Percentiles rank a stretch among this genome's conserved stretches.
Conservation (phyloP, 2,797 vertebrate species). For the Cuniculus paca region DNA sequence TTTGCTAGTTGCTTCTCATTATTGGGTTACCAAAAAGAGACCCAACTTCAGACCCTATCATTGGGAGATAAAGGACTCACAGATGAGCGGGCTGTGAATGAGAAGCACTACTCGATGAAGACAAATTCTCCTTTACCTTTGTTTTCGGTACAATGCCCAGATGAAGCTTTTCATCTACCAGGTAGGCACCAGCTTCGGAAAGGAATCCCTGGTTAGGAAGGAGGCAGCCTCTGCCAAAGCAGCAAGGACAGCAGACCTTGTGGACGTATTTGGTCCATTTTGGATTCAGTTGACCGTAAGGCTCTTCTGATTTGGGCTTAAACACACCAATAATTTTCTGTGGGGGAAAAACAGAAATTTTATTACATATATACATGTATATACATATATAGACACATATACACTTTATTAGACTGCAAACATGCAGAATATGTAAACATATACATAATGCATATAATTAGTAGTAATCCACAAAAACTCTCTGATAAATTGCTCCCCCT, state of each 20-base stretch:
- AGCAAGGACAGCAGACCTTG: slow-evolving; percentile 99
- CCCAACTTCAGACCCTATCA: background rate
- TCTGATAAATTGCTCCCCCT: background rate
- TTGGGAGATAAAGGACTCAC: background rate
- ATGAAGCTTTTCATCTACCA: slow-evolving; percentile 96
- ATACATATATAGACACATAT: background rate
- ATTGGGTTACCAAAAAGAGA: background rate
- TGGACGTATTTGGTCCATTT: slow-evolving; percentile 99
- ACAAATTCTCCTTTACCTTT: slow-evolving; percentile 90
- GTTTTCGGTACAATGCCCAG: slow-evolving; percentile 97
- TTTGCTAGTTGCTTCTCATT: background rate
- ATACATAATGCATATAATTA: background rate
- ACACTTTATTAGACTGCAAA: background rate
- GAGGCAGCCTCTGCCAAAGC: slow-evolving; percentile 98
- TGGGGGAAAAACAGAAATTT: slow-evolving; percentile 12
- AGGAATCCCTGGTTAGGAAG: slow-evolving; percentile 99
- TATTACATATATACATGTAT: background rate
- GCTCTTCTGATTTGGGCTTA: slow-evolving; percentile 99
- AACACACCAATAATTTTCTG: slow-evolving; percentile 98
- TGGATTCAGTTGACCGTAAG: slow-evolving; percentile 98
- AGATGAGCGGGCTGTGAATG: background rate
- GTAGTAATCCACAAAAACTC: slow-evolving; percentile 23
- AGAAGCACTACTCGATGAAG: background rate
- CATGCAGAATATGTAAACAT: background rate
- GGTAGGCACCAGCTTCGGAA: slow-evolving; percentile 96